Evolutionary conservation across 2,888 invertebrate species (phyloP).

Genomic region (Lymantria dispar): DNA sequence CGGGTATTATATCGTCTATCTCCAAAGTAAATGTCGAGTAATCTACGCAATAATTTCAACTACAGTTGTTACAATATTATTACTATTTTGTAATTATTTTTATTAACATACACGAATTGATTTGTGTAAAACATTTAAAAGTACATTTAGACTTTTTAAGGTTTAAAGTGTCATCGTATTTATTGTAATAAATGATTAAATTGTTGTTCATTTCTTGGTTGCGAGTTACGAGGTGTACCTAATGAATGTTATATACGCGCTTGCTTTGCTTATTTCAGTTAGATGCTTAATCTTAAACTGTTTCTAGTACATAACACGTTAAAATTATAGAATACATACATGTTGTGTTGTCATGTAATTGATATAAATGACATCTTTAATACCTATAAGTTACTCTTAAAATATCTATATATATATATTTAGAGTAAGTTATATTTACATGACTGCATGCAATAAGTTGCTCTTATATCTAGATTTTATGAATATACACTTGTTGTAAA

Average conservation of each 20-base stretch:
- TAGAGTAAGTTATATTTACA: not conserved
- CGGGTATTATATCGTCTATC: no score
- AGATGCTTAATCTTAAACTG: constrained; percentile 19
- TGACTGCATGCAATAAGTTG: not conserved
- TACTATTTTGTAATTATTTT: no score
- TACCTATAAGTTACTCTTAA: no score
- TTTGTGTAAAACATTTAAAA: no score
- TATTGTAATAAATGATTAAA: not conserved
- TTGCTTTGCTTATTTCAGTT: constrained; percentile 8
- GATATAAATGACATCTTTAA: constrained; percentile 1
- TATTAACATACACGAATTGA: no score
- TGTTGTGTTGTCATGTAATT: constrained; percentile 27
- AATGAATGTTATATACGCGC: not conserved
- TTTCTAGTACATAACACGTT: constrained; percentile 16
- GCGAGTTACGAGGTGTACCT: constrained; percentile 12
- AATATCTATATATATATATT: no score
- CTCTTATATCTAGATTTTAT: constrained; percentile 6
- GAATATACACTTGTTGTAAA: constrained; percentile 9
- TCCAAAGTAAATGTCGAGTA: no score
- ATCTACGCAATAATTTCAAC: no score
- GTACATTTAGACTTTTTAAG: no score
- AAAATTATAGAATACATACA: not conserved
- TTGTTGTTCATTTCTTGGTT: constrained; percentile 6
- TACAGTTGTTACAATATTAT: no score
- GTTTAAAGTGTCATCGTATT: not conserved